Conservation (phyloP, 2,797 vertebrate species). For the Tapera naevia region DNA sequence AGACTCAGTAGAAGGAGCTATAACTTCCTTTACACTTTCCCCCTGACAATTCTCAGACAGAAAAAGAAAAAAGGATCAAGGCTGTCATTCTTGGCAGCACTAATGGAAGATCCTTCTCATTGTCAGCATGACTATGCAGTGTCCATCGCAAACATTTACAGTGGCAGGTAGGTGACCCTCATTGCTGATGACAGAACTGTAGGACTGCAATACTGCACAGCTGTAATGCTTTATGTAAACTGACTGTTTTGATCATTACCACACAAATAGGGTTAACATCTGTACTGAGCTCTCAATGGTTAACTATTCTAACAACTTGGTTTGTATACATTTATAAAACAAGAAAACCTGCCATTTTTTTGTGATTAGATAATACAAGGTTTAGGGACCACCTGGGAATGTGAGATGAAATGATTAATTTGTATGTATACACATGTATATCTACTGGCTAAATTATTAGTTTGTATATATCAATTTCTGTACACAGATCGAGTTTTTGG, state of each 20-base stretch:
- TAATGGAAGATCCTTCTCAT: constrained; percentile 13
- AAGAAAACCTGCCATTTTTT: neutral
- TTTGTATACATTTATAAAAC: constrained; percentile 10
- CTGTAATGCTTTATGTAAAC: neutral
- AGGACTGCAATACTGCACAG: neutral
- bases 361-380: neutral
- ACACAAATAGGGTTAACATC: constrained; percentile 45
- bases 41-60: neutral
- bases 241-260: constrained; percentile 52
- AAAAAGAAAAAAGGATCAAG: neutral
- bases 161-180: neutral
- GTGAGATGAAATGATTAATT: neutral
- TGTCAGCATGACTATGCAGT: constrained; percentile 23
- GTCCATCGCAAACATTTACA: neutral
- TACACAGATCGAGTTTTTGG: neutral
- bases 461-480: neutral
- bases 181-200: neutral
- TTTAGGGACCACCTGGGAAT: neutral
- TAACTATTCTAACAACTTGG: constrained; percentile 3
- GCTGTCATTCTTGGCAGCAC: neutral
- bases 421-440: neutral
- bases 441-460: neutral
- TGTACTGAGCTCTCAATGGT: neutral
- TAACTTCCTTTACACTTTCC: neutral
- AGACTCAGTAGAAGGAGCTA: constrained; percentile 53